Evolutionary conservation across 2,888 invertebrate species (phyloP), one percentile per base, ranked within the genome.

Genomic region (Sclerodermus sp.): DNA sequence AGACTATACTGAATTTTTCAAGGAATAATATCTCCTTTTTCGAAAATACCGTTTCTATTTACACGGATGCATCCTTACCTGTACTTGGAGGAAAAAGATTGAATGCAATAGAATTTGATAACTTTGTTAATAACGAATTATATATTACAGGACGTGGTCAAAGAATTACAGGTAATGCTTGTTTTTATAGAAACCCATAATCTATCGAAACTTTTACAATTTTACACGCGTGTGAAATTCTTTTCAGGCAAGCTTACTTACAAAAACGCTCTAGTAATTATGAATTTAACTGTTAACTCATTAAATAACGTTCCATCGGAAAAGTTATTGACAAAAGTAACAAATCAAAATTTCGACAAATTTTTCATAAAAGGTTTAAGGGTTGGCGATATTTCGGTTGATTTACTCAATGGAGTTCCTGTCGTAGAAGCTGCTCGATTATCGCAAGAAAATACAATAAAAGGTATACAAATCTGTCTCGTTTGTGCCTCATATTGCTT

Each of bases 381-480:
- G 8, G 59, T 69, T 8, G 46, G 60, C 30, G 37, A 65, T 45
- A 39, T 76, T 4, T 12, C 51, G 12, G 65, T 62, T 1, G 59
- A 64, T 10, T 60, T 39, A 13, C 57, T 76, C 18, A 74, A 74
- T 18, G 67, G 63, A 0, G 55, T 73, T 1, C 46, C 54, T 0
- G 41, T 70, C 9, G 47, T 61, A 1, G 51, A 69, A 44, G 66
- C 66, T 41, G 75, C 75, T 1, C 66, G 63, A 57, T 55, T 66
- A 23, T 68, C 72, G 1, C 52, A 54, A 4, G 46, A 62, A 34
- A 75, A 74, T 46, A 46, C 67, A 34, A 64, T 75, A 31, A 62
- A 62, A 61, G 74, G 75, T 68, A 61, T 42, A 32, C 14, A 34
- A 5, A 15, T 31, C n/a, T n/a, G n/a, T n/a, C n/a, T n/a, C n/a